Conservation (phyloP, 2,888 invertebrate genomes). For the Caenorhabditis uteleia region DNA sequence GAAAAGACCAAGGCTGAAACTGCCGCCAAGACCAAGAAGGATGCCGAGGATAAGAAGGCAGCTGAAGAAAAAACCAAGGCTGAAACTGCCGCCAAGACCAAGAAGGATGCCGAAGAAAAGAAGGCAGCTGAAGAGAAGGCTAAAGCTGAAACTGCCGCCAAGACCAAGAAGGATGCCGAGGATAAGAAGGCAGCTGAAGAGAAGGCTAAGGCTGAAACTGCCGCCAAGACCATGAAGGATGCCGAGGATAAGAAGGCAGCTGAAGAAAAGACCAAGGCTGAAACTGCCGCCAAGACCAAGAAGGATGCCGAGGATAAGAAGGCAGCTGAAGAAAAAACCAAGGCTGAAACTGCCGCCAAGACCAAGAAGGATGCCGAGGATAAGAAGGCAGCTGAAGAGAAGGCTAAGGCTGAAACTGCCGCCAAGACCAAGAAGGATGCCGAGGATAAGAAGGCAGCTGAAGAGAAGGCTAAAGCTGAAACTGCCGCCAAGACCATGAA, state of each 20-base stretch:
- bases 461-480: background rate
- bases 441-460: background rate
- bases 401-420: background rate
- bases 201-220: conserved; percentile 10
- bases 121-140: conserved; percentile 12
- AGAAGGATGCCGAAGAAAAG: conserved; percentile 4
- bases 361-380: conserved; percentile 5
- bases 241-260: background rate
- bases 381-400: background rate
- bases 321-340: background rate
- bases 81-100: background rate
- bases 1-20: background rate
- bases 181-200: conserved; percentile 6
- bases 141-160: conserved; percentile 1
- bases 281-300: conserved; percentile 2
- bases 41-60: conserved; percentile 2
- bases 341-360: background rate
- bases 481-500: conserved; percentile 10
- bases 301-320: background rate
- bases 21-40: conserved; percentile 3
- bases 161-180: conserved; percentile 10
- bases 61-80: conserved; percentile 3
- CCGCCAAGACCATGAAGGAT: conserved; percentile 7
- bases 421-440: background rate
- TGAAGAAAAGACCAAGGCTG: background rate